Conservation (phyloP, 2,113 vertebrate genomes). For the Hipposideros armiger region DNA sequence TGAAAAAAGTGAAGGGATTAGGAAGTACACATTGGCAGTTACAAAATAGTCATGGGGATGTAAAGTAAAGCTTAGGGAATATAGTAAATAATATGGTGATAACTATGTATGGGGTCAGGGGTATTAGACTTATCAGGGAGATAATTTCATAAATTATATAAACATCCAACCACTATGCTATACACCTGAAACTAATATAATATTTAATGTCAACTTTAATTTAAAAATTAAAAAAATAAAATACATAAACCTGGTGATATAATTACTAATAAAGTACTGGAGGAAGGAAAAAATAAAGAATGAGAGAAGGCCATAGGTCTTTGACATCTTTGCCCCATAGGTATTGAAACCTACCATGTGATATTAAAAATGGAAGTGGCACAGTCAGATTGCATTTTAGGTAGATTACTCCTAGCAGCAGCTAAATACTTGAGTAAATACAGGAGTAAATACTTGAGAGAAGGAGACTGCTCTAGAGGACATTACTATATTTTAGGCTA, state of each 20-base stretch:
- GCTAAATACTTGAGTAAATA: not conserved
- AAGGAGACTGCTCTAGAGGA: not conserved
- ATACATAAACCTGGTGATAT: not conserved
- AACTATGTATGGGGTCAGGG: not conserved
- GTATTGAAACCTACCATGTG: not conserved
- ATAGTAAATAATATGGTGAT: not conserved
- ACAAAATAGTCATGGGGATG: too few relatives aligned
- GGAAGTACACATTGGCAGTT: not conserved
- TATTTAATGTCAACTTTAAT: not conserved
- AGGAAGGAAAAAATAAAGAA: not conserved
- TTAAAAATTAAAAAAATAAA: not conserved
- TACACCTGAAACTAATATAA: not conserved
- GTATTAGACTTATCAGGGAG: not conserved
- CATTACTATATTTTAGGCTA: not conserved
- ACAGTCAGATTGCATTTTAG: not conserved
- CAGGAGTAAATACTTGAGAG: not conserved
- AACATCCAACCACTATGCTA: not conserved
- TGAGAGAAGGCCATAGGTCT: not conserved
- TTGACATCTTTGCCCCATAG: not conserved
- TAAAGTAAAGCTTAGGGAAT: not conserved
- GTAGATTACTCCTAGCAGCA: not conserved
- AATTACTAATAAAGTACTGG: not conserved
- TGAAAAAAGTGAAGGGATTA: not conserved
- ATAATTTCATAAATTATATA: not conserved
- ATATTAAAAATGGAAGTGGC: not conserved